Evolutionary conservation across 2,888 invertebrate genomes (phyloP).

Genomic region (Himalopsyche japonica): DNA sequence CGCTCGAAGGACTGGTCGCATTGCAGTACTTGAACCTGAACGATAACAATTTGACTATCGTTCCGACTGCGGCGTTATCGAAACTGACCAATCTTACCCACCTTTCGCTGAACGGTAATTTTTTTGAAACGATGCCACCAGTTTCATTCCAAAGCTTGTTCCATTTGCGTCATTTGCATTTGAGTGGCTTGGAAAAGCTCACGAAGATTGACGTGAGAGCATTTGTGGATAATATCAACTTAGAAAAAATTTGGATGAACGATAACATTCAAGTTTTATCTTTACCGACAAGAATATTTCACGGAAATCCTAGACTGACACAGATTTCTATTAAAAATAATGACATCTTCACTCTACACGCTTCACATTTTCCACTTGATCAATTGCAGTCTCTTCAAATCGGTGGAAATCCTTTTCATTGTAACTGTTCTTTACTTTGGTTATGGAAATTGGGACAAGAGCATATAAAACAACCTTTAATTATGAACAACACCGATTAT

Average conservation of each 20-base stretch:
- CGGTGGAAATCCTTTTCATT: constrained; percentile 81
- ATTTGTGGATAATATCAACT: constrained; percentile 82
- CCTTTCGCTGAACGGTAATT: constrained; percentile 79
- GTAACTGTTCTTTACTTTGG: constrained; percentile 88
- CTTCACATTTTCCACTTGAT: constrained; percentile 81
- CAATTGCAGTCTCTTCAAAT: constrained; percentile 73
- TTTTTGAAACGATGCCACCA: constrained; percentile 70
- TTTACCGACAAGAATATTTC: constrained; percentile 81
- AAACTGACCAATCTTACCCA: constrained; percentile 76
- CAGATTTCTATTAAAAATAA: constrained; percentile 78
- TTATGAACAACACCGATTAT: constrained; percentile 43
- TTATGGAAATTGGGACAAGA: constrained; percentile 70
- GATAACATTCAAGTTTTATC: constrained; percentile 73
- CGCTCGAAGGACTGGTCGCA: constrained; percentile 74
- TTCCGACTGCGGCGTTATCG: constrained; percentile 77
- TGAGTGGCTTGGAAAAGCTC: constrained; percentile 70
- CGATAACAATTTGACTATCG: constrained; percentile 78
- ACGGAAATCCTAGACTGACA: constrained; percentile 78
- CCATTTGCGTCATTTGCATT: constrained; percentile 73
- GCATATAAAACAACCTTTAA: constrained; percentile 25
- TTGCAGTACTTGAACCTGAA: constrained; percentile 76
- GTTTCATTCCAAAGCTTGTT: constrained; percentile 84
- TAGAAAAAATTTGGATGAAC: constrained; percentile 77
- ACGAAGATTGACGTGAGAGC: constrained; percentile 75
- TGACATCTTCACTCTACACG: constrained; percentile 73